These are phyloP conservation scores for Lepus americanus DNA, from an alignment of 2,113 vertebrate genomes.

Conservation along the genomic window DNA sequence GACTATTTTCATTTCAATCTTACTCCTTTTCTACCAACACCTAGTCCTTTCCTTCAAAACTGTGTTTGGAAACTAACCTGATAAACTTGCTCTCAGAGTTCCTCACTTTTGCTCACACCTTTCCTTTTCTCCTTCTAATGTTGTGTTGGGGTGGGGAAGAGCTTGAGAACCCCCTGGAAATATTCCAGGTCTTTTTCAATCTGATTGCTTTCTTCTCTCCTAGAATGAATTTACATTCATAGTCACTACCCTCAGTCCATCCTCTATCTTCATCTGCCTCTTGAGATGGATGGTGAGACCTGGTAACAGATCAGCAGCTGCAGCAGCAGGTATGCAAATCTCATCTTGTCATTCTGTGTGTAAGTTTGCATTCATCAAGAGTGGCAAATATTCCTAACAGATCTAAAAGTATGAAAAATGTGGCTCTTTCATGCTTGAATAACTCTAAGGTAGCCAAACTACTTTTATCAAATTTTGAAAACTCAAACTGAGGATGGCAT, in stretches of 20 bases:
- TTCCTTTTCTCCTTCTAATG: neutral
- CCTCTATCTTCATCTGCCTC: neutral
- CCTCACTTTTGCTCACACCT: neutral
- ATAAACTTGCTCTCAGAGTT: neutral
- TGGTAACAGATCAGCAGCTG: neutral
- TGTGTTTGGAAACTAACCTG: neutral
- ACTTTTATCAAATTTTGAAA: slow-evolving; percentile 33
- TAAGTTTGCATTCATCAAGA: neutral
- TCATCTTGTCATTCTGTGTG: neutral
- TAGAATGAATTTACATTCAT: neutral
- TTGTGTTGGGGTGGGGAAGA: neutral
- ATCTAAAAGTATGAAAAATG: slow-evolving; percentile 32
- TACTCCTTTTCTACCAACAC: neutral
- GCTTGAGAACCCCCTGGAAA: neutral
- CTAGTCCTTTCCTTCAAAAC: neutral
- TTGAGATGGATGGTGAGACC: neutral
- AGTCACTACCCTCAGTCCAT: neutral
- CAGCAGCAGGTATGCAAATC: neutral
- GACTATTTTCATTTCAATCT: neutral
- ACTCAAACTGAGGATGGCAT: slow-evolving; percentile 34
- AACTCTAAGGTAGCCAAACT: slow-evolving; percentile 42
- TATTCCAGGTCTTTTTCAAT: neutral
- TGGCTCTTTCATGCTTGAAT: neutral
- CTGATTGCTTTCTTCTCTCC: neutral
- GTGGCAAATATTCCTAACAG: slow-evolving; percentile 23